phyloP scores from a whole-genome alignment of 2,113 vertebrate genomes.

The Pionites leucogaster region DNA sequence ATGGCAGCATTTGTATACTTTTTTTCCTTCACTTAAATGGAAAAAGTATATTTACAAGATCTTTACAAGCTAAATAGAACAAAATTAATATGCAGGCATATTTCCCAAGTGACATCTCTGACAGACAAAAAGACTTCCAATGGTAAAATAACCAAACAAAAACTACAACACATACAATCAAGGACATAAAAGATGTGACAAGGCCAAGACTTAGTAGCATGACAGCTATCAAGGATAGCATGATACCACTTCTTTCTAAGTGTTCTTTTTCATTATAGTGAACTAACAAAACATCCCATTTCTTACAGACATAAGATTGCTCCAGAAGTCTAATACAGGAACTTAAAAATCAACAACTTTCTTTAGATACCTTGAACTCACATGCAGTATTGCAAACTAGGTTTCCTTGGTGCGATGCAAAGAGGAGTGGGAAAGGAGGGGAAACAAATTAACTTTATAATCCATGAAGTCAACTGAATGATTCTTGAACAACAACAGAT shows the following conservation, averaged over 20 bases:
- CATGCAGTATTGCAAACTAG: neutral
- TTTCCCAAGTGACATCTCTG: neutral
- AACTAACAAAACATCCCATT: neutral
- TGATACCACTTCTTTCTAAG: neutral
- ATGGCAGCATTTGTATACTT: neutral
- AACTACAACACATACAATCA: neutral
- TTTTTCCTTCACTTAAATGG: neutral
- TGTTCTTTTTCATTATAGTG: neutral
- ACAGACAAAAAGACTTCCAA: neutral
- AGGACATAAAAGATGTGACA: neutral
- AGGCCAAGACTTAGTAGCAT: neutral
- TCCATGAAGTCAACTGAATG: slow-evolving; percentile 14
- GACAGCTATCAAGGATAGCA: neutral
- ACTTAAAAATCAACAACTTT: neutral
- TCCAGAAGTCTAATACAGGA: neutral
- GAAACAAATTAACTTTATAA: slow-evolving; percentile 30
- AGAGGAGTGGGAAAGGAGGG: neutral
- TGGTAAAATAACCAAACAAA: neutral
- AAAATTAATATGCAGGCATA: neutral
- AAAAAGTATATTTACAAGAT: neutral
- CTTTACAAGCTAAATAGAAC: neutral
- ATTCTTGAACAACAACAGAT: slow-evolving; percentile 30
- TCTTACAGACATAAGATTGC: neutral
- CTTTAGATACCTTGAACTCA: neutral
- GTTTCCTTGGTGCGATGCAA: neutral